These are phyloP conservation scores for Clarias magur DNA, from an alignment of 2,113 vertebrate species.

Conservation along the genomic window DNA sequence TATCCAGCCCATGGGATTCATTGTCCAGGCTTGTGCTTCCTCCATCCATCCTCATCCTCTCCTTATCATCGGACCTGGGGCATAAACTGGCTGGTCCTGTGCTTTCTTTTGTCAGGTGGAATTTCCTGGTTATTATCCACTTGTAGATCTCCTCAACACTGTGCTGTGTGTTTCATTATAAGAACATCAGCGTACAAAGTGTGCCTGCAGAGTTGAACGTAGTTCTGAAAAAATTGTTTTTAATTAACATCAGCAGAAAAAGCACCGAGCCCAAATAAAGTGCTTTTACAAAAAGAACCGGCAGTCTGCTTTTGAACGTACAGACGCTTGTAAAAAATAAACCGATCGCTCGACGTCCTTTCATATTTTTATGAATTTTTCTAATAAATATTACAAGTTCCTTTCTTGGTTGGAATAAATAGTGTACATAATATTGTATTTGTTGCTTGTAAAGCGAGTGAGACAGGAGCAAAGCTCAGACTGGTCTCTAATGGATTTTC, in stretches of 20 bases:
- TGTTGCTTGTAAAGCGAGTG: slow-evolving; percentile 40
- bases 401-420: slow-evolving; percentile 43
- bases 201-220: background rate
- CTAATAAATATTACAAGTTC: slow-evolving; percentile 50
- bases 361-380: slow-evolving; percentile 51
- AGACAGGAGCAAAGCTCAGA: slow-evolving; percentile 47
- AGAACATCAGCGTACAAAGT: background rate
- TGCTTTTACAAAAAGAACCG: background rate
- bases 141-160: background rate
- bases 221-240: background rate
- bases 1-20: background rate
- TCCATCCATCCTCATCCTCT: background rate
- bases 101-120: too few species aligned
- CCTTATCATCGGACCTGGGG: too few species aligned
- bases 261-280: background rate
- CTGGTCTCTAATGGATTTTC: slow-evolving; percentile 67
- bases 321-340: slow-evolving; percentile 30
- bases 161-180: background rate
- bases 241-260: slow-evolving; percentile 11
- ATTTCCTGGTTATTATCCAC: background rate
- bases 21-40: background rate
- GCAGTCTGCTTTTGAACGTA: slow-evolving; percentile 14
- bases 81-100: background rate
- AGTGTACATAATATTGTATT: slow-evolving; percentile 36
- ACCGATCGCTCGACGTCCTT: slow-evolving; percentile 28